Conservation (phyloP, 2,113 vertebrate genomes). For the Osmerus mordax region DNA sequence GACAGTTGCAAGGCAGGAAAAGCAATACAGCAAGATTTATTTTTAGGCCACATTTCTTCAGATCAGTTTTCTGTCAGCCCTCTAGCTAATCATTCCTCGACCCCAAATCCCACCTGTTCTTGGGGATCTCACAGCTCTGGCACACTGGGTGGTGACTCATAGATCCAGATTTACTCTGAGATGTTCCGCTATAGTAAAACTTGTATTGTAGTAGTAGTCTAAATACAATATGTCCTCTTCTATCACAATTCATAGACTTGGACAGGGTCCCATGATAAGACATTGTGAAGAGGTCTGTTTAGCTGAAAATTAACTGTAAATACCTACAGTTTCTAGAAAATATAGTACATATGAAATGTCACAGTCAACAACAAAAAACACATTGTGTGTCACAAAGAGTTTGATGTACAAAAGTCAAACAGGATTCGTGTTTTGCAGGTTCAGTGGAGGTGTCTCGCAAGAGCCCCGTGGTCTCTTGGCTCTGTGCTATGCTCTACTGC, state of each 20-base stretch:
- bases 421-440: slow-evolving; percentile 66
- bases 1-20: slow-evolving; percentile 53
- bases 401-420: not conserved
- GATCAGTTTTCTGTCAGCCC: slow-evolving; percentile 69
- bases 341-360: no score
- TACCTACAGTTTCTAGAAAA: no score
- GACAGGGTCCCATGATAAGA: no score
- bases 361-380: no score
- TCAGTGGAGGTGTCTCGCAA: slow-evolving; percentile 86
- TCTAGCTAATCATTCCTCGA: slow-evolving; percentile 37
- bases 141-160: slow-evolving; percentile 14
- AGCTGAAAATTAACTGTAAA: no score
- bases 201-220: no score
- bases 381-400: no score
- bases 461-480: slow-evolving; percentile 93
- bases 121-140: slow-evolving; percentile 49
- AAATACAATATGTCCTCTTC: no score
- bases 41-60: slow-evolving; percentile 76
- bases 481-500: slow-evolving; percentile 97
- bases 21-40: slow-evolving; percentile 64
- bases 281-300: no score
- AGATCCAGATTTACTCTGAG: slow-evolving; percentile 25
- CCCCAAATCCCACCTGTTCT: slow-evolving; percentile 69
- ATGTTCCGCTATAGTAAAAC: slow-evolving; percentile 38
- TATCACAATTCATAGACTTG: no score